Conservation (phyloP, 2,113 vertebrate species). For the Dasyprocta punctata region DNA sequence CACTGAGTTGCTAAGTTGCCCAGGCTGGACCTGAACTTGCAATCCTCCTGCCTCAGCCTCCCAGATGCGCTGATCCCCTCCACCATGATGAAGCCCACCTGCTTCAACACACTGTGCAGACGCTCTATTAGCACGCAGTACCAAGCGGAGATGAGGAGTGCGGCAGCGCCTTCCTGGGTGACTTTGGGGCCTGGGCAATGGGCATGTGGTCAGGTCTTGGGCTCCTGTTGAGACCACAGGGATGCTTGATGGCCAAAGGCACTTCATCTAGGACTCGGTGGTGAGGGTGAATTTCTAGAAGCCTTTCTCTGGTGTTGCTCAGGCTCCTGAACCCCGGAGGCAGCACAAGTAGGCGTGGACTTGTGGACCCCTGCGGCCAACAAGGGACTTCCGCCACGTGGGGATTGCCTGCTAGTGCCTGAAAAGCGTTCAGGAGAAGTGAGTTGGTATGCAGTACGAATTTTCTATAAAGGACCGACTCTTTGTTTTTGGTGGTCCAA, state of each 20-base stretch:
- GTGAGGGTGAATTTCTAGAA: conserved; percentile 66
- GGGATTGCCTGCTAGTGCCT: neutral
- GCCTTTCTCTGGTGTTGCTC: neutral
- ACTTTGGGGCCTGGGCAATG: conserved; percentile 27
- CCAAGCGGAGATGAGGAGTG: conserved; percentile 69
- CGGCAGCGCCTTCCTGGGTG: conserved; percentile 23
- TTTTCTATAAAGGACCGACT: neutral
- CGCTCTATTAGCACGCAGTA: conserved; percentile 39
- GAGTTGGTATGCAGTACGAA: neutral
- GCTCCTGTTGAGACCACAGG: conserved; percentile 56
- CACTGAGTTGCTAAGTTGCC: neutral
- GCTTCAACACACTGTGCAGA: conserved; percentile 72
- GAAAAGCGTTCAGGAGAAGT: neutral
- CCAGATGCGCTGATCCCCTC: conserved; percentile 70
- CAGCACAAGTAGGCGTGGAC: neutral
- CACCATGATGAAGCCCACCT: conserved; percentile 75
- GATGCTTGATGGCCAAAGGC: neutral
- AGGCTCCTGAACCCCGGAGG: conserved; percentile 11
- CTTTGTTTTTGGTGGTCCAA: neutral
- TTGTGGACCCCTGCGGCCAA: neutral
- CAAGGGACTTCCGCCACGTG: fast-evolving
- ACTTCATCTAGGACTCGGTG: conserved; percentile 67
- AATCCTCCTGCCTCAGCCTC: neutral
- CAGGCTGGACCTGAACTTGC: neutral
- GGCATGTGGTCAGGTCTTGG: conserved; percentile 67